Base-by-base conservation (phyloP, 30 jellyfish, hydroid and myxozoan genomes). In the Clytia hemisphaerica region DNA sequence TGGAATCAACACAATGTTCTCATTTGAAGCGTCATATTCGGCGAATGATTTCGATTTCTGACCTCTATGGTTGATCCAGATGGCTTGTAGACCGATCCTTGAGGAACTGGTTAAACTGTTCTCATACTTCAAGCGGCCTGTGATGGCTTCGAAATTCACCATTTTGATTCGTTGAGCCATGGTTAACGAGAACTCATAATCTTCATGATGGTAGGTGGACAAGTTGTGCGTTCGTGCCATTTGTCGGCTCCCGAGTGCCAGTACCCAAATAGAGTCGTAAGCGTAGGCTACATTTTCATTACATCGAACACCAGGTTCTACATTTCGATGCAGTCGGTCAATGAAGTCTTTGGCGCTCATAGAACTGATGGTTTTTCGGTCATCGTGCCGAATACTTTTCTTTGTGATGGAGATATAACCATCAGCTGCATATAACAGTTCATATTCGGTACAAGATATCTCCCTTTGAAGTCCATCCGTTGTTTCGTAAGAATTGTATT, bases 181-280 rank as follows among this genome's bases (percentile, higher is more conserved):
- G 46, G 3, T 2, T 6, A 58, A 19, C 2, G 58, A 24, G 30
- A 58, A 4, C 2, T 58, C 44, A 34, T 22, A 58, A 4, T 29
- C 26, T 5, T 58, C 2, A 58, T 58, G 30, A 4, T 38, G 19
- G 55, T 58, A 58, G 16, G 71, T 19, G 30, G 45, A 19, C 16
- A 58, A 34, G 30, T 58, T 34, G 4, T 38, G 6, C 2, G 3
- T 19, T 4, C 4, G 2, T n/a, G 26, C 71, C 33, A 34, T 18
- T 19, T 16, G 16, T 2, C 33, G 25, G 2, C 25, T 22, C 26
- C 46, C 2, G 46, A 58, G 16, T 29, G 81, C 75, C 15, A 37
- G 22, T 24, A 34, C 54, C 81, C 81, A 69, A 15, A 69, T 48
- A 24, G 75, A 50, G 60, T 69, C 81, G 37, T 69, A 69, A 6